A percentile compares a stretch with the other conserved stretches of the same genome.
These are phyloP conservation scores for Zelleria hepariella DNA, from an alignment of 2,888 invertebrate species.

Conservation along the genomic window DNA sequence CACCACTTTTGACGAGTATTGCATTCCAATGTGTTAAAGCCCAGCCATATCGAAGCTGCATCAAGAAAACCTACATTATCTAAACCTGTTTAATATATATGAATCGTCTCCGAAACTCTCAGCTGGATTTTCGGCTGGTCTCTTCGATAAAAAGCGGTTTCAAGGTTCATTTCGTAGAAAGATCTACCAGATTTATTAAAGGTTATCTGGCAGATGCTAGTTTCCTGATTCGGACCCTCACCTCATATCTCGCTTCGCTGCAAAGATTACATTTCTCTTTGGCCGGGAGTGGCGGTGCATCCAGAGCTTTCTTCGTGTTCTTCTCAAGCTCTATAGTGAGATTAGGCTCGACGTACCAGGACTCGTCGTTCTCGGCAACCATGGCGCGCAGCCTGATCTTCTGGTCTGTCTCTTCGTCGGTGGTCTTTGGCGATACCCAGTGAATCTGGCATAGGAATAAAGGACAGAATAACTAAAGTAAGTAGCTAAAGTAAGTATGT, in stretches of 20 bases:
- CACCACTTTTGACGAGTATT: too few relatives aligned
- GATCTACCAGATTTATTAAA: too few relatives aligned
- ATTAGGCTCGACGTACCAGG: constrained; percentile 42
- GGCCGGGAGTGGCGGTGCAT: constrained; percentile 36
- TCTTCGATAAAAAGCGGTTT: too few relatives aligned
- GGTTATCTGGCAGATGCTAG: neutral
- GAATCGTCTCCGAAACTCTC: too few relatives aligned
- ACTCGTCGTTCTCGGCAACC: constrained; percentile 54
- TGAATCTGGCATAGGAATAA: constrained; percentile 42
- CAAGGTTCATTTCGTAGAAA: too few relatives aligned
- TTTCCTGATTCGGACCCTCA: neutral
- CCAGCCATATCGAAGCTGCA: too few relatives aligned
- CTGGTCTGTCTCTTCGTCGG: constrained; percentile 20
- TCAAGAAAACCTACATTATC: too few relatives aligned
- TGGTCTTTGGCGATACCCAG: constrained; percentile 54
- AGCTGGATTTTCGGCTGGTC: too few relatives aligned
- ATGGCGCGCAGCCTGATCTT: constrained; percentile 51
- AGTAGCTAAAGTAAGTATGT: too few relatives aligned
- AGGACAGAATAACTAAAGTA: too few relatives aligned
- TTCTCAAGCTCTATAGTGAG: constrained; percentile 39
- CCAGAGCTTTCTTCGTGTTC: constrained; percentile 35
- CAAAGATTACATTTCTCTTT: constrained; percentile 36
- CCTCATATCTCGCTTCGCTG: constrained; percentile 31
- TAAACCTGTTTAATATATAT: too few relatives aligned
- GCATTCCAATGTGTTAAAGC: too few relatives aligned